These are phyloP conservation scores for Caenorhabditis briggsae DNA, from an alignment of 1,140 invertebrate species.

Conservation along the genomic window DNA sequence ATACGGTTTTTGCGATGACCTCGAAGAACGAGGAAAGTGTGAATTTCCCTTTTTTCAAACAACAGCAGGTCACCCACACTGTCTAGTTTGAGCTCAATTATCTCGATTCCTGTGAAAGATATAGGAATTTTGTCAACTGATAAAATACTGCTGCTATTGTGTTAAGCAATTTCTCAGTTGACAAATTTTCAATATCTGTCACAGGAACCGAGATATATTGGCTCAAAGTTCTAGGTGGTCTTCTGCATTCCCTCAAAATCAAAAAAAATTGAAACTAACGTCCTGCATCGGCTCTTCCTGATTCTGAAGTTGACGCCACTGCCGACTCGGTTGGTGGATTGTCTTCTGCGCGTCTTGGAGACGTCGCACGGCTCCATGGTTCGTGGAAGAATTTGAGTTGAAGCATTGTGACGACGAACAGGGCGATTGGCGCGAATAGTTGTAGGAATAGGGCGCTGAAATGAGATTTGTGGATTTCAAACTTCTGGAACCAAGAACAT, in stretches of 20 bases:
- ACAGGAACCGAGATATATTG: not conserved
- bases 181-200: not conserved
- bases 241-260: not conserved
- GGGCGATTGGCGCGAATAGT: constrained; percentile 72
- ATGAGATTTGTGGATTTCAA: constrained; percentile 2
- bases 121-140: too few relatives aligned
- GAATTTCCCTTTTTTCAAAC: not conserved
- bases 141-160: not conserved
- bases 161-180: not conserved
- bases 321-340: not conserved
- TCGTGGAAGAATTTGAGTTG: constrained; percentile 78
- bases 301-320: constrained; percentile 8
- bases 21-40: not conserved
- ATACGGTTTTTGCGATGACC: not conserved
- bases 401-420: constrained; percentile 76
- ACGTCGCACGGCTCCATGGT: constrained; percentile 71
- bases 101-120: too few relatives aligned
- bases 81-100: too few relatives aligned
- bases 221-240: too few relatives aligned
- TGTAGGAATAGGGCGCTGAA: constrained; percentile 71
- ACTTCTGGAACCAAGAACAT: too few relatives aligned
- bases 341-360: constrained; percentile 11
- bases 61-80: not conserved
- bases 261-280: not conserved
- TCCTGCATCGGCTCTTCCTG: constrained; percentile 37